Percentiles rank a stretch among this genome's conserved stretches.
phyloP scores from a whole-genome alignment of 2,797 vertebrate species.

The Squalus acanthias region DNA sequence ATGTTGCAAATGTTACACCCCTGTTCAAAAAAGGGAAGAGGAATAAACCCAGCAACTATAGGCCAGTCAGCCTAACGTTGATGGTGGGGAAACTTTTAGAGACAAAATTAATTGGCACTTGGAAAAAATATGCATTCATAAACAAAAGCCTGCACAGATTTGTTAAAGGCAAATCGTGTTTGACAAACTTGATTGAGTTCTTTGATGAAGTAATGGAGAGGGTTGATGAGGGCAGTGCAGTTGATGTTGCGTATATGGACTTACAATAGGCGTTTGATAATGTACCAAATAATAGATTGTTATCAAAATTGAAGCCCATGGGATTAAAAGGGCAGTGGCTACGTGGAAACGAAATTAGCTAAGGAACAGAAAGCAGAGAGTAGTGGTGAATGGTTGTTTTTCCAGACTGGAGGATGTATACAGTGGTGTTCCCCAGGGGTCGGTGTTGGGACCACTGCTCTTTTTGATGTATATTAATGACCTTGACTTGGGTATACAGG shows the following conservation, averaged over 20 bases:
- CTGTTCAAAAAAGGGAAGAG: not conserved
- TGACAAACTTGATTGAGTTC: not conserved
- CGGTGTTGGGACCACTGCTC: not conserved
- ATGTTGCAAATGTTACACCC: not conserved
- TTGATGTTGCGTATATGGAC: not conserved
- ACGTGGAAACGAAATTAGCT: not conserved
- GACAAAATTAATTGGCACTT: not conserved
- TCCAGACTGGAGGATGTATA: not conserved
- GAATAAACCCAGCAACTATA: not conserved
- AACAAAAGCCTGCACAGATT: not conserved
- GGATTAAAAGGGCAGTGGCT: not conserved
- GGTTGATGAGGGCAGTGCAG: not conserved
- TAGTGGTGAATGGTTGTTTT: not conserved
- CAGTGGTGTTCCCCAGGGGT: not conserved
- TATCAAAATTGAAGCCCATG: not conserved
- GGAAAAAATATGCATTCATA: not conserved
- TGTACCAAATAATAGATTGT: not conserved
- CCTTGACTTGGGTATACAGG: not conserved
- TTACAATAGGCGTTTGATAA: not conserved
- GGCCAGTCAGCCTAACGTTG: not conserved
- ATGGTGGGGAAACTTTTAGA: not conserved
- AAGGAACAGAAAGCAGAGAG: not conserved
- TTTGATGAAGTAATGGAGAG: not conserved
- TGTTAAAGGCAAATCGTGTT: not conserved
- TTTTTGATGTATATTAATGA: not conserved